phyloP scores from a whole-genome alignment of 2,888 invertebrate species.

The Chouioia cunea region DNA sequence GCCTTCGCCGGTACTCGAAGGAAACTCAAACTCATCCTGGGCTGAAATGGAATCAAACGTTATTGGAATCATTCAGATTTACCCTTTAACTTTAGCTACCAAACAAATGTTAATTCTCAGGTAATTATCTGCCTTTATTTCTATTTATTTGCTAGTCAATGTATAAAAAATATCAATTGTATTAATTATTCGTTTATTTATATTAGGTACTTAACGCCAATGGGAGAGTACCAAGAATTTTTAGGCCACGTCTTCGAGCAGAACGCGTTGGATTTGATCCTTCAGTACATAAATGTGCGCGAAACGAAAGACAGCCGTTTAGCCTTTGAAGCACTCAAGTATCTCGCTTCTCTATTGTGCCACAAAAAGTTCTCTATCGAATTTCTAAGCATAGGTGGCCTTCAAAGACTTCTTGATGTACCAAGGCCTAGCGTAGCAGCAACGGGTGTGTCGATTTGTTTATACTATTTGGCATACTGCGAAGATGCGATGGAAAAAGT shows the following conservation, averaged over 20 bases:
- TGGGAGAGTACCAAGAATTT: slow-evolving; percentile 99
- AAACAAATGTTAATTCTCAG: slow-evolving; percentile 93
- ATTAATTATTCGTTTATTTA: slow-evolving; percentile 70
- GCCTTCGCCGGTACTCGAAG: slow-evolving; percentile 53
- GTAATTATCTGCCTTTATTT: slow-evolving; percentile 16
- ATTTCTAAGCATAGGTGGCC: slow-evolving; percentile 89
- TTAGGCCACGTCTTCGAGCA: slow-evolving; percentile 94
- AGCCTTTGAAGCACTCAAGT: slow-evolving; percentile 96
- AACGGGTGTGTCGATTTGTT: slow-evolving; percentile 94
- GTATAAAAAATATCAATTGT: background rate
- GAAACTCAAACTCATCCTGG: slow-evolving; percentile 84
- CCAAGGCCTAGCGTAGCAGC: slow-evolving; percentile 95
- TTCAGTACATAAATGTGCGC: slow-evolving; percentile 90
- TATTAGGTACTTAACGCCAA: slow-evolving; percentile 92
- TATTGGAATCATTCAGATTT: slow-evolving; percentile 90
- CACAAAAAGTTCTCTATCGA: slow-evolving; percentile 99
- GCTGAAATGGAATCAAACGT: slow-evolving; percentile 90
- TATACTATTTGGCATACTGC: slow-evolving; percentile 96
- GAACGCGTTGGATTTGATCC: slow-evolving; percentile 89
- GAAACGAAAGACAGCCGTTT: slow-evolving; percentile 91
- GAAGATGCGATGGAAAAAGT: slow-evolving; percentile 98
- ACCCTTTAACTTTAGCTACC: slow-evolving; percentile 89
- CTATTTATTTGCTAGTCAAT: background rate
- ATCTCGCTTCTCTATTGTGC: slow-evolving; percentile 92
- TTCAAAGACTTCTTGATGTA: slow-evolving; percentile 88